A percentile compares a stretch with the other conserved stretches of the same genome.
phyloP scores from a whole-genome alignment of 2,888 invertebrate species.

The Hydrotaea cyrtoneurina region DNA sequence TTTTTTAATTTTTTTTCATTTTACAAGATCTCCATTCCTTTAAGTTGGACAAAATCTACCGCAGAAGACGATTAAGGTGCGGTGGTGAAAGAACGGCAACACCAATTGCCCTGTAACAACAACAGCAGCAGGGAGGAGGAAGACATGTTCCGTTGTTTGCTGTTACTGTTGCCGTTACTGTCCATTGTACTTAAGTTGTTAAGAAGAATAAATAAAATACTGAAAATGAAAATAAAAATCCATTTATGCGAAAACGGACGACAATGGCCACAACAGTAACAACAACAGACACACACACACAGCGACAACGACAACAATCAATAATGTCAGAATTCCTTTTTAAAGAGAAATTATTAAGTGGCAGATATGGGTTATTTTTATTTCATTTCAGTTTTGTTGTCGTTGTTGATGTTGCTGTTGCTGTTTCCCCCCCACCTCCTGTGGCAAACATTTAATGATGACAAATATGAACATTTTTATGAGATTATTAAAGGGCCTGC shows the following conservation, averaged over 20 bases:
- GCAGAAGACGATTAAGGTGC: constrained; percentile 49
- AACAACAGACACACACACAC: constrained; percentile 14
- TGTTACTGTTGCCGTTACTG: constrained; percentile 40
- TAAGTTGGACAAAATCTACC: constrained; percentile 31
- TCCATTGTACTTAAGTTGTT: constrained; percentile 44
- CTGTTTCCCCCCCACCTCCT: constrained; percentile 40
- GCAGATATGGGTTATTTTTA: constrained; percentile 62
- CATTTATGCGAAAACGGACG: constrained; percentile 26
- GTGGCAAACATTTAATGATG: constrained; percentile 64
- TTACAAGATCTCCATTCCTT: constrained; percentile 36
- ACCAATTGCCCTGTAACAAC: constrained; percentile 24
- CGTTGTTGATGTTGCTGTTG: constrained; percentile 27
- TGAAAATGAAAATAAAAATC: constrained; percentile 36
- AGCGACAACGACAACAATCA: constrained; percentile 58
- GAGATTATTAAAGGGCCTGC: constrained; percentile 64
- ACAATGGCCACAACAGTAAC: not conserved
- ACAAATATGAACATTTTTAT: constrained; percentile 68
- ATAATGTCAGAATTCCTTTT: constrained; percentile 62
- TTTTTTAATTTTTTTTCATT: constrained; percentile 17
- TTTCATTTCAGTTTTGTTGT: constrained; percentile 1
- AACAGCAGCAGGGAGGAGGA: constrained; percentile 2
- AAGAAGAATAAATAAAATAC: not conserved
- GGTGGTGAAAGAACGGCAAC: constrained; percentile 36
- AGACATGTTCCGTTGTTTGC: constrained; percentile 55
- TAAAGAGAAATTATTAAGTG: constrained; percentile 66